Evolutionary conservation across 2,888 invertebrate species (phyloP).

Genomic region (Perdita meconis): DNA sequence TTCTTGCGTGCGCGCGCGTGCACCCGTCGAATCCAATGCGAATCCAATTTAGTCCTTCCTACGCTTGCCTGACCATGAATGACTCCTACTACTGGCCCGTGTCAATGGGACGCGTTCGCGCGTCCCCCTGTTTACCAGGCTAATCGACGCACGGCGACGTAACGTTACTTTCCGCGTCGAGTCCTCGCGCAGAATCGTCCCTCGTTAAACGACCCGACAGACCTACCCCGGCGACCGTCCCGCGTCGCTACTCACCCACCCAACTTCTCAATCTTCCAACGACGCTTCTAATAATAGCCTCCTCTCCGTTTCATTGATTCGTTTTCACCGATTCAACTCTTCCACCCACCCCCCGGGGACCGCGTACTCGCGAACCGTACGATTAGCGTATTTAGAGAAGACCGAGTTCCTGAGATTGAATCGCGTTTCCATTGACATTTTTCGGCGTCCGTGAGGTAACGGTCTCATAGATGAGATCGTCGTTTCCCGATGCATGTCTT

Average conservation of each 20-base stretch:
- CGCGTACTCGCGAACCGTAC: neutral
- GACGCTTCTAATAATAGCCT: conserved; percentile 6
- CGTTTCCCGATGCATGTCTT: too few relatives aligned
- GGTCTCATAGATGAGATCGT: too few relatives aligned
- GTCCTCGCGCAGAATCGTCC: neutral
- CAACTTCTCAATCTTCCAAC: neutral
- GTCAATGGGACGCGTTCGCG: conserved; percentile 51
- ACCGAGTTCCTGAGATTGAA: too few relatives aligned
- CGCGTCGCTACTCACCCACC: neutral
- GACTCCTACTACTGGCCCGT: conserved; percentile 64
- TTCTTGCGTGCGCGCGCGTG: conserved; percentile 11
- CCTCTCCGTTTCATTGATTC: conserved; percentile 1
- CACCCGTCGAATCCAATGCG: conserved; percentile 16
- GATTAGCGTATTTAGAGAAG: too few relatives aligned
- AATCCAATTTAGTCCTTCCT: conserved; percentile 55
- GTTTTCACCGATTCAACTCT: conserved; percentile 9
- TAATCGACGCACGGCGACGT: conserved; percentile 29
- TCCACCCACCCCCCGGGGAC: neutral
- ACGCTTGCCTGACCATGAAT: conserved; percentile 68
- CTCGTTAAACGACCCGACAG: neutral
- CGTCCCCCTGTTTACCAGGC: conserved; percentile 36
- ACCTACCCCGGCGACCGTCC: neutral
- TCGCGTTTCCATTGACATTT: too few relatives aligned
- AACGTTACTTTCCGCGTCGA: neutral
- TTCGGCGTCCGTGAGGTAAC: too few relatives aligned